Evolutionary conservation across 2,797 vertebrate species (phyloP).

Genomic region (Psittacula echo): DNA sequence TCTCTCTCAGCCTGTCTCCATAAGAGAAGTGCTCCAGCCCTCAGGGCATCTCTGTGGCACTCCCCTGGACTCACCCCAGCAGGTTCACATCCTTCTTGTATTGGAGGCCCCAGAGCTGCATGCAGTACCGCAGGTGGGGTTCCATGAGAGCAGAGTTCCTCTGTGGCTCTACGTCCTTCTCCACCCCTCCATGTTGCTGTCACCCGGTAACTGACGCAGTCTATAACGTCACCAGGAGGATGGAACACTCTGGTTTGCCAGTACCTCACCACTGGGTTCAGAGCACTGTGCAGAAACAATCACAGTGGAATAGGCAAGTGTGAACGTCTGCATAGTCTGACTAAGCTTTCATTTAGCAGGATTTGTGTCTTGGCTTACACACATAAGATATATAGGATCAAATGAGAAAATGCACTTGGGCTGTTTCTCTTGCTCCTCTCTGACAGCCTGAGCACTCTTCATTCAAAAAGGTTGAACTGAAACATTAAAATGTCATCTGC

Average conservation of each 20-base stretch:
- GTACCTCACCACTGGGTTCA: neutral
- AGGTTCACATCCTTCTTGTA: neutral
- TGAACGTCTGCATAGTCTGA: fast-evolving
- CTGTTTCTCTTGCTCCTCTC: neutral
- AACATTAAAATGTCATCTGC: slow-evolving; percentile 22
- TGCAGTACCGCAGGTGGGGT: neutral
- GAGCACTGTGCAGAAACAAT: fast-evolving
- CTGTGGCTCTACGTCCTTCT: neutral
- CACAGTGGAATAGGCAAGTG: fast-evolving
- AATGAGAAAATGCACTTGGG: neutral
- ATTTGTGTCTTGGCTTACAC: neutral
- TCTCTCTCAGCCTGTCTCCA: neutral
- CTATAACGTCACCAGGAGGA: neutral
- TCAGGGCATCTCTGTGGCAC: neutral
- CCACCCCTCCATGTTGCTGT: neutral
- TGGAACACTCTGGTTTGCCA: fast-evolving
- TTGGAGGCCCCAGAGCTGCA: neutral
- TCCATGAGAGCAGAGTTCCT: neutral
- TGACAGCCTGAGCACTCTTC: neutral
- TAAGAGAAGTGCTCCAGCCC: neutral
- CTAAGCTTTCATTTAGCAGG: neutral
- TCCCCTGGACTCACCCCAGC: neutral
- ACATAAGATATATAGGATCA: neutral
- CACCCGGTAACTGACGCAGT: neutral
- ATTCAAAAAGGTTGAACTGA: neutral